Conservation (phyloP, 2,797 vertebrate genomes). For the Poeciliopsis paucimaculata region DNA sequence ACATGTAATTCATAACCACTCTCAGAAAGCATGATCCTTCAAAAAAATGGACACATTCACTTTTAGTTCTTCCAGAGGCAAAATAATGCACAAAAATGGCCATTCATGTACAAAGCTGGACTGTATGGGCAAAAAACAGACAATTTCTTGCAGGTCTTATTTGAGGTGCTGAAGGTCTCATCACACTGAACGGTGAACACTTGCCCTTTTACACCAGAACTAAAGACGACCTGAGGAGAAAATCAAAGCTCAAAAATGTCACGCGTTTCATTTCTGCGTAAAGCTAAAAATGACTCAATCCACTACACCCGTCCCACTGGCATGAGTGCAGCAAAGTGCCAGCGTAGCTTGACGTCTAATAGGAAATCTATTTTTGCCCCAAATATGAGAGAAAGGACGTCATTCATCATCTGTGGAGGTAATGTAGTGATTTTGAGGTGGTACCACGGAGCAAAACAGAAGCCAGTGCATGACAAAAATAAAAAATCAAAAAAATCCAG, state of each 20-base stretch:
- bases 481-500: not conserved
- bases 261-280: not conserved
- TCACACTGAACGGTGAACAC: not conserved
- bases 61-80: not conserved
- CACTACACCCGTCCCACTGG: not conserved
- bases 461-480: not conserved
- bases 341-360: not conserved
- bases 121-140: not conserved
- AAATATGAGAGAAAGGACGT: not conserved
- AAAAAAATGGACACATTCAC: not conserved
- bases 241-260: not conserved
- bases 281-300: not conserved
- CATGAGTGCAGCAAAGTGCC: not conserved
- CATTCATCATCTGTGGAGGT: not conserved
- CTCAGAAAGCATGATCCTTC: not conserved
- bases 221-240: not conserved
- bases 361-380: not conserved
- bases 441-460: not conserved
- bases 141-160: not conserved
- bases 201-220: not conserved
- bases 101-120: not conserved
- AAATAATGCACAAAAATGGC: not conserved
- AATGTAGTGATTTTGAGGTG: not conserved
- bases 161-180: not conserved
- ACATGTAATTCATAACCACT: not conserved